Percentiles rank a stretch among this genome's conserved stretches.
These are phyloP conservation scores for Phalangium opilio DNA, from an alignment of 2,888 invertebrate species.

Conservation along the genomic window DNA sequence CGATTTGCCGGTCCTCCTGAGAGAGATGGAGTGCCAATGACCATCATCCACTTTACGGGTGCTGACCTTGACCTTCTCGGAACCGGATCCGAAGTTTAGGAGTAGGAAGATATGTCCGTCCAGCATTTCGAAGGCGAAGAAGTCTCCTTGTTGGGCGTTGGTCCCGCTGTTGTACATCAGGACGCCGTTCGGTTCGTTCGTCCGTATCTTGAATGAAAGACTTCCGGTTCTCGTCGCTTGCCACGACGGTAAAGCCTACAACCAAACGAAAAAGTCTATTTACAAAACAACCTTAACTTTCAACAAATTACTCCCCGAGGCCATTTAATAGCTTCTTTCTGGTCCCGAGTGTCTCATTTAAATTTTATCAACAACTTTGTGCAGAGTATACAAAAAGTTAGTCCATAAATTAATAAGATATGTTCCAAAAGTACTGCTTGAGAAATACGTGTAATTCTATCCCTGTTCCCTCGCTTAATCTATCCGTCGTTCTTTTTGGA, in stretches of 20 bases:
- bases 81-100: constrained; percentile 78
- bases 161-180: constrained; percentile 74
- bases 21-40: constrained; percentile 75
- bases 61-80: constrained; percentile 59
- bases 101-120: constrained; percentile 87
- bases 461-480: no score
- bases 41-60: constrained; percentile 64
- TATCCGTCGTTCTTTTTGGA: no score
- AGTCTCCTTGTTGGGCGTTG: constrained; percentile 49
- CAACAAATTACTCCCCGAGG: no score
- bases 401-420: no score
- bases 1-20: constrained; percentile 64
- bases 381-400: no score
- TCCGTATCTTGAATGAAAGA: constrained; percentile 84
- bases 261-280: neutral
- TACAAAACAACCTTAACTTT: no score
- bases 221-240: constrained; percentile 72
- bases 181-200: constrained; percentile 85
- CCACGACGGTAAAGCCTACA: constrained; percentile 73
- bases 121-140: constrained; percentile 84
- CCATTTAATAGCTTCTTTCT: no score
- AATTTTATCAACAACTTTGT: no score
- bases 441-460: no score
- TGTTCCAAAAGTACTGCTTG: no score
- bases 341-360: no score